Evolutionary conservation across 1,140 invertebrate genomes (phyloP).

Genomic region (Zaprionus ornatus): DNA sequence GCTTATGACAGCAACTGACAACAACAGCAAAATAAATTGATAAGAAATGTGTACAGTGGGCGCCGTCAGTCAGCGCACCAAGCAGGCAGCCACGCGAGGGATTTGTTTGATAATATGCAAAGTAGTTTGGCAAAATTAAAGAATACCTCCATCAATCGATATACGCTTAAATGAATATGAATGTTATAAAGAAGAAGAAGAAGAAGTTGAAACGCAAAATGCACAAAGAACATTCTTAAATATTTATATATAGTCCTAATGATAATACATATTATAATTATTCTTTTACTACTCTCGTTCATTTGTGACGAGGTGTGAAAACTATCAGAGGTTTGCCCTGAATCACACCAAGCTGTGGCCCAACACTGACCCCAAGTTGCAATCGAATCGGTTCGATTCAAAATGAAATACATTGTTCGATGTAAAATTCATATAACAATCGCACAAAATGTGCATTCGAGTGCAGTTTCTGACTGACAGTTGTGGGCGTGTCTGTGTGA

Average conservation of each 20-base stretch:
- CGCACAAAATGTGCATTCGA: constrained; percentile 68
- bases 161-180: no score
- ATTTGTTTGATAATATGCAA: constrained; percentile 1
- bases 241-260: no score
- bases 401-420: constrained; percentile 42
- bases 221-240: background rate
- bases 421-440: constrained; percentile 48
- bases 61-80: background rate
- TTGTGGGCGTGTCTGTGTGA: constrained; percentile 8
- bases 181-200: background rate
- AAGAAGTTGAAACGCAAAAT: background rate
- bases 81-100: background rate
- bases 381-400: background rate
- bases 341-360: background rate
- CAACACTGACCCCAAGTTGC: background rate
- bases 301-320: background rate
- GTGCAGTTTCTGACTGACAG: constrained; percentile 72
- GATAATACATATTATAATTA: no score
- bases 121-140: background rate
- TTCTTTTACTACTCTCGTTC: no score
- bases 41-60: constrained; percentile 46
- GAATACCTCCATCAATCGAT: no score
- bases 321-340: background rate
- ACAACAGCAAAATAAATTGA: constrained; percentile 50
- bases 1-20: constrained; percentile 39